These are phyloP conservation scores for Scarus forsteni DNA, from an alignment of 2,797 vertebrate species.

Conservation along the genomic window DNA sequence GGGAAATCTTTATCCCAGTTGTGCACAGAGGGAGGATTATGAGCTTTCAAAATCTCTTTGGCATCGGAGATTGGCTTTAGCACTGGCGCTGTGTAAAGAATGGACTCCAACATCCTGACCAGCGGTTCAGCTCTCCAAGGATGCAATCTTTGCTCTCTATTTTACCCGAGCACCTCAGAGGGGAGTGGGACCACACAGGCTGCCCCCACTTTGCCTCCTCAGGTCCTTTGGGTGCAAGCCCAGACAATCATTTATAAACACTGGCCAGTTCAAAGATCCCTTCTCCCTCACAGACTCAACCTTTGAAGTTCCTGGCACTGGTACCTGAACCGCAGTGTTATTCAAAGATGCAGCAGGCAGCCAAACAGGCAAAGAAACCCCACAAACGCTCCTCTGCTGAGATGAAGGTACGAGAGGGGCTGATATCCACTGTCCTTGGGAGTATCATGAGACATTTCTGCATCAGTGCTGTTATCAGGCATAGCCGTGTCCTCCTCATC, in stretches of 20 bases:
- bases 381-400: conserved; percentile 41
- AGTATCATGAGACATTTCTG: conserved; percentile 51
- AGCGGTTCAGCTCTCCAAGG: background rate
- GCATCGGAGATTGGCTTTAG: background rate
- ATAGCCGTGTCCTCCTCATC: conserved; percentile 33
- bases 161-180: conserved; percentile 2
- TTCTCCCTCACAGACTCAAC: conserved; percentile 18
- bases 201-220: background rate
- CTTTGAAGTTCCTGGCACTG: conserved; percentile 48
- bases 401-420: conserved; percentile 37
- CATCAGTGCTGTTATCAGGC: conserved; percentile 51
- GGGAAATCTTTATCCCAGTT: background rate
- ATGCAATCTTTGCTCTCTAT: conserved; percentile 1
- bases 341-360: conserved; percentile 24
- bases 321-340: conserved; percentile 42
- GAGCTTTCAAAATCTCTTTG: background rate
- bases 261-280: conserved; percentile 47
- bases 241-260: conserved; percentile 32
- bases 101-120: background rate
- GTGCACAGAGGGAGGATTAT: background rate
- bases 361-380: conserved; percentile 33
- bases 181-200: background rate
- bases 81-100: background rate
- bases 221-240: conserved; percentile 6
- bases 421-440: conserved; percentile 57